A percentile compares a stretch with the other conserved stretches of the same genome.
Conservation (phyloP, 2,888 invertebrate genomes). For the Xestobium rufovillosum region DNA sequence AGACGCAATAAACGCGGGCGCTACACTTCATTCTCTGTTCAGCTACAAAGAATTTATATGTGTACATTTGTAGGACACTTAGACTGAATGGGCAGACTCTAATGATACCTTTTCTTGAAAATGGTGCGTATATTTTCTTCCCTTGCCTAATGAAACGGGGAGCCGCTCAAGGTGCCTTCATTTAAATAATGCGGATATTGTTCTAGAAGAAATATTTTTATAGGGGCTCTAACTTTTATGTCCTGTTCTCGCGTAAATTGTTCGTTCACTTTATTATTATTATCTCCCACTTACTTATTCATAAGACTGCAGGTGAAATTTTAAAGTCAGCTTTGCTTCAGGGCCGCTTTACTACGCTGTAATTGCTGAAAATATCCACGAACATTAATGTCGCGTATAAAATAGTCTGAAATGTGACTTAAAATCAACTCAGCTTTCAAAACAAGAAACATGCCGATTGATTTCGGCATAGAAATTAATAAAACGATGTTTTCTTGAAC, state of each 20-base stretch:
- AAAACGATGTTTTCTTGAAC: too few species aligned
- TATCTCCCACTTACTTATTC: too few species aligned
- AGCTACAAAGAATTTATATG: slow-evolving; percentile 34
- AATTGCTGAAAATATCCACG: too few species aligned
- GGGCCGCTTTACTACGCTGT: too few species aligned
- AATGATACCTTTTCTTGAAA: slow-evolving; percentile 25
- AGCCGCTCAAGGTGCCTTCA: slow-evolving; percentile 16
- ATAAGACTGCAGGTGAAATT: too few species aligned
- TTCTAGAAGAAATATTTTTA: neutral
- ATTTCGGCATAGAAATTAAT: too few species aligned
- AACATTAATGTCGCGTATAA: too few species aligned
- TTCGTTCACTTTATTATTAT: neutral
- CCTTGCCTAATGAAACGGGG: slow-evolving; percentile 18
- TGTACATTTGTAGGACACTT: slow-evolving; percentile 33
- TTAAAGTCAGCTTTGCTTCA: too few species aligned
- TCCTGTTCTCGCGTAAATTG: neutral
- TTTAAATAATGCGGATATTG: slow-evolving; percentile 14
- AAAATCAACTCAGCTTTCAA: too few species aligned
- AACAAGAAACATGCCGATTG: too few species aligned
- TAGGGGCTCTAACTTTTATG: neutral
- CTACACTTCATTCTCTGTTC: slow-evolving; percentile 32
- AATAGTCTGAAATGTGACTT: too few species aligned
- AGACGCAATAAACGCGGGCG: slow-evolving; percentile 28
- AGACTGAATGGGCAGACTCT: slow-evolving; percentile 30
- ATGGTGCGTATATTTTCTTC: slow-evolving; percentile 20